A percentile compares a stretch with the other conserved stretches of the same genome.
Evolutionary conservation across 2,113 vertebrate genomes (phyloP).

Genomic region (Brienomyrus brachyistius): DNA sequence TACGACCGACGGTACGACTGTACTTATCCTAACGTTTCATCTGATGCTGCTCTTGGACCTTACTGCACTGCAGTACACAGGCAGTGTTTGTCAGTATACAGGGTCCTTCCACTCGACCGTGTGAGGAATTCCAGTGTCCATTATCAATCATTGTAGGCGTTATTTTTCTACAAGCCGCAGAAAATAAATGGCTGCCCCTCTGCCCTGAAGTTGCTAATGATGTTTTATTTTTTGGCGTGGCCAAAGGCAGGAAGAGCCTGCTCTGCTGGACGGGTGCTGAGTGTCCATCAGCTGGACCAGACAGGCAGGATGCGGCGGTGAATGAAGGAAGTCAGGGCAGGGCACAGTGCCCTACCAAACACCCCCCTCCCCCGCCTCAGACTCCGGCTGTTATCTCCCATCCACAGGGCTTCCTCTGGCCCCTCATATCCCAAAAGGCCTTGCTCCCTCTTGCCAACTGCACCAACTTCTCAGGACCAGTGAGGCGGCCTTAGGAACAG

Average conservation of each 20-base stretch:
- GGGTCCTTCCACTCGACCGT: not conserved
- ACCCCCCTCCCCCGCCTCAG: slow-evolving; percentile 29
- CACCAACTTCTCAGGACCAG: slow-evolving; percentile 43
- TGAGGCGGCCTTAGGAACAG: not conserved
- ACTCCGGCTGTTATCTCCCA: slow-evolving; percentile 59
- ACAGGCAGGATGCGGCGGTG: slow-evolving; percentile 64
- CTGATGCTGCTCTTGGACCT: not conserved
- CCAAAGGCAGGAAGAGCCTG: slow-evolving; percentile 33
- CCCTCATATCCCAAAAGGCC: slow-evolving; percentile 50
- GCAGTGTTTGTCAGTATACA: not conserved
- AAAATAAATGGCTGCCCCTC: slow-evolving; percentile 16
- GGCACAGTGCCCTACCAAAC: slow-evolving; percentile 49
- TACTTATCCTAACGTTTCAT: not conserved
- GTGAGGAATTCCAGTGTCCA: not conserved
- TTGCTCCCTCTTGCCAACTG: slow-evolving; percentile 46
- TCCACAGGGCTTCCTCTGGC: slow-evolving; percentile 67
- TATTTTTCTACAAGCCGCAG: slow-evolving; percentile 5
- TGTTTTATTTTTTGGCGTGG: slow-evolving; percentile 4
- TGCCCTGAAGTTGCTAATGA: slow-evolving; percentile 14
- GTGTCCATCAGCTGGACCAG: slow-evolving; percentile 56
- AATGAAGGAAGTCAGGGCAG: slow-evolving; percentile 70
- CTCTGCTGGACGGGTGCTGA: slow-evolving; percentile 52
- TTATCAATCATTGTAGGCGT: not conserved
- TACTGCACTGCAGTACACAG: not conserved
- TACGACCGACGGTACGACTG: not conserved